Evolutionary conservation across 2,113 vertebrate genomes (phyloP).

Genomic region (Cyprinodon brontotheroides): DNA sequence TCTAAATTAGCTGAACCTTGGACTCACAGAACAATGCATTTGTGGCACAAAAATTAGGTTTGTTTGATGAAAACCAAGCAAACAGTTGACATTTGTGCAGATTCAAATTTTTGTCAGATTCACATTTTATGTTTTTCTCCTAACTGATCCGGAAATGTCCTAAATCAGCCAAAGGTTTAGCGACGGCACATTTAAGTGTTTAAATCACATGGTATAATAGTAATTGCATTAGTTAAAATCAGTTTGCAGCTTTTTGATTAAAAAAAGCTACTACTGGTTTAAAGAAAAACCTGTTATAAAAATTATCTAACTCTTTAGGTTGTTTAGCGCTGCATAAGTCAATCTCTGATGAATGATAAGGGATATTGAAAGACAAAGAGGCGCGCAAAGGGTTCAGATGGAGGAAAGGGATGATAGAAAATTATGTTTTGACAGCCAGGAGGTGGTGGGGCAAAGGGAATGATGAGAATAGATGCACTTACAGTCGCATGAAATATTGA

Average conservation of each 20-base stretch:
- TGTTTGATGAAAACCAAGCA: no score
- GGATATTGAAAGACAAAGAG: slow-evolving; percentile 13
- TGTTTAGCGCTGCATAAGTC: slow-evolving; percentile 3
- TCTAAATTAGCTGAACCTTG: no score
- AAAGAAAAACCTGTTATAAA: not conserved
- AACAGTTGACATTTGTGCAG: no score
- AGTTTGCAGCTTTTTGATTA: not conserved
- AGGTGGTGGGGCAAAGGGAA: slow-evolving; percentile 54
- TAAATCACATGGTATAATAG: no score
- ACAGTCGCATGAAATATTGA: slow-evolving; percentile 76
- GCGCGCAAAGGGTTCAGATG: slow-evolving; percentile 35
- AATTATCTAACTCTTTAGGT: not conserved
- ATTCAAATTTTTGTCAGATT: no score
- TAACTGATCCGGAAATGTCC: no score
- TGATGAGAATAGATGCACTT: slow-evolving; percentile 71
- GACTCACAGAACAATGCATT: no score
- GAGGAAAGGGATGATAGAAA: slow-evolving; percentile 52
- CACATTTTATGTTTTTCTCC: no score
- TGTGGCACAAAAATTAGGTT: no score
- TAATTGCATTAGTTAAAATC: not conserved
- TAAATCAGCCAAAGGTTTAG: no score
- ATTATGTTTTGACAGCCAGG: slow-evolving; percentile 71
- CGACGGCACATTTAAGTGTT: no score
- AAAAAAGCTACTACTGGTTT: not conserved
- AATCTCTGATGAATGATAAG: slow-evolving; percentile 12